A percentile compares a stretch with the other conserved stretches of the same genome.
These are phyloP conservation scores for Chrysina gloriosa DNA, from an alignment of 2,888 invertebrate genomes.

Conservation along the genomic window DNA sequence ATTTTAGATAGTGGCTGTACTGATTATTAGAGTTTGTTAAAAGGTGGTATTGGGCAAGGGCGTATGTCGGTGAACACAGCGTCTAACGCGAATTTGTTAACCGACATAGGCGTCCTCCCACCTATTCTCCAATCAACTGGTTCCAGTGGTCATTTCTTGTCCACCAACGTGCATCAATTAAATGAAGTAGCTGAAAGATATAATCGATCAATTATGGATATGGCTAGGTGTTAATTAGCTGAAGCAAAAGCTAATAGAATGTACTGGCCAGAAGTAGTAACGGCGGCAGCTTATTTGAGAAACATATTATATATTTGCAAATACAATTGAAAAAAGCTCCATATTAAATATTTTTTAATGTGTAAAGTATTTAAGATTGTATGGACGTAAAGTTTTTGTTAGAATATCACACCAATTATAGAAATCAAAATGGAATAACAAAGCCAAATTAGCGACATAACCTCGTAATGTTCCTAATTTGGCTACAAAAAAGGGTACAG, in stretches of 20 bases:
- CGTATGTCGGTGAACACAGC: too few species aligned
- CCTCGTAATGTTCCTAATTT: slow-evolving; percentile 39
- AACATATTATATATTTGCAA: not conserved
- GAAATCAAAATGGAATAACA: slow-evolving; percentile 22
- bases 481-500: slow-evolving; percentile 37
- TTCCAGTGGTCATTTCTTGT: too few species aligned
- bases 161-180: slow-evolving; percentile 49
- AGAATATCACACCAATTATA: slow-evolving; percentile 38
- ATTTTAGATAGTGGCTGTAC: too few species aligned
- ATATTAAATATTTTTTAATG: not conserved
- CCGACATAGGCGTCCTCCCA: too few species aligned
- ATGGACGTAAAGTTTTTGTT: slow-evolving; percentile 45
- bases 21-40: too few species aligned
- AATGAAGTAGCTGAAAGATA: slow-evolving; percentile 47
- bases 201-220: slow-evolving; percentile 1
- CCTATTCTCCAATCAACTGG: too few species aligned
- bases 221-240: not conserved
- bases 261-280: slow-evolving; percentile 2
- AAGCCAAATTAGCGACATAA: slow-evolving; percentile 26
- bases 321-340: slow-evolving; percentile 2
- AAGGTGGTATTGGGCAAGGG: too few species aligned
- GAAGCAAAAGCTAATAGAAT: not conserved
- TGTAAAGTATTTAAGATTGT: slow-evolving; percentile 37
- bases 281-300: not conserved
- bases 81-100: too few species aligned